Percentiles rank a stretch among this genome's conserved stretches.
Conservation (phyloP, 2,113 vertebrate species). For the Takifugu bimaculatus region DNA sequence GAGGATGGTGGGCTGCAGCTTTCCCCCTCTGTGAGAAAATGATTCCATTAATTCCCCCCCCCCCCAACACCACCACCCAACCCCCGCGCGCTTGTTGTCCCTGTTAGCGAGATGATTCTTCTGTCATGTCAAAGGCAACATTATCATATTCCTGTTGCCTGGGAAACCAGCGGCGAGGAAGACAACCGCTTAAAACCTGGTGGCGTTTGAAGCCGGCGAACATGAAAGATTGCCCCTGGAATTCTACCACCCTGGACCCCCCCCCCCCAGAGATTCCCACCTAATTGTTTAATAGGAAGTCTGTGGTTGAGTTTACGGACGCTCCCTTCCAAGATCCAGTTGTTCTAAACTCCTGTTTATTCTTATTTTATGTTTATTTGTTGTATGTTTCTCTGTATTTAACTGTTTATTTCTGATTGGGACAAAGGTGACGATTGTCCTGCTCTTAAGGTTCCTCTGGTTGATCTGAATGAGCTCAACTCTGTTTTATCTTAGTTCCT, state of each 20-base stretch:
- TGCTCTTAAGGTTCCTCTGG: too few relatives aligned
- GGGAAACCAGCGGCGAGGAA: conserved; percentile 70
- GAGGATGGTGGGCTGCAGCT: conserved; percentile 52
- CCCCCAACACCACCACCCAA: conserved; percentile 18
- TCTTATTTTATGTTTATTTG: too few relatives aligned
- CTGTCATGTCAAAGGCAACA: conserved; percentile 78
- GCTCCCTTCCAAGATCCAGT: too few relatives aligned
- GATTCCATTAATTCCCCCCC: conserved; percentile 71
- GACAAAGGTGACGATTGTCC: too few relatives aligned
- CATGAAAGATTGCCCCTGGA: conserved; percentile 68
- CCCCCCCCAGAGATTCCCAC: conserved; percentile 43
- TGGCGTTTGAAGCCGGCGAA: conserved; percentile 68
- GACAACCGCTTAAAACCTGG: conserved; percentile 67
- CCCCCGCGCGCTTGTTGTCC: conserved; percentile 73
- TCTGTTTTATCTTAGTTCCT: too few relatives aligned
- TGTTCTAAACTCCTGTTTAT: too few relatives aligned
- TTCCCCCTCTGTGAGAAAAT: conserved; percentile 71
- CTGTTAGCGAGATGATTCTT: conserved; percentile 78
- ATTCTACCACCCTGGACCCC: conserved; percentile 47
- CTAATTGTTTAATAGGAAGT: conserved; percentile 27
- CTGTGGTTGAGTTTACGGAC: too few relatives aligned
- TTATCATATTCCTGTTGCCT: conserved; percentile 78
- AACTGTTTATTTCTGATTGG: too few relatives aligned
- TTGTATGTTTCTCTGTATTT: too few relatives aligned
- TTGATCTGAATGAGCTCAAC: too few relatives aligned